Evolutionary conservation across 1,140 invertebrate species (phyloP), one percentile per base, ranked within the genome.

Genomic region (Physella acuta): DNA sequence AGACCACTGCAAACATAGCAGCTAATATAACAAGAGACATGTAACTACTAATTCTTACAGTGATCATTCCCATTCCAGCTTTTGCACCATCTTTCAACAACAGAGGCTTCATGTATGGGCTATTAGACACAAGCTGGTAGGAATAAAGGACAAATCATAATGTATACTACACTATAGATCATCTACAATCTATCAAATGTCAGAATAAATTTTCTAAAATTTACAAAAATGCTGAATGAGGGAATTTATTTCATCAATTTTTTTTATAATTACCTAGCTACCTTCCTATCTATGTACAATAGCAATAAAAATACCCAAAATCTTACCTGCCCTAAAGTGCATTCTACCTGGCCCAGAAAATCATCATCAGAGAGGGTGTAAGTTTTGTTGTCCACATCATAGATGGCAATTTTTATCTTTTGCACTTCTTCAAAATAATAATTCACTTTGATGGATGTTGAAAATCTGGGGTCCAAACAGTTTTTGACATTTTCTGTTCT

Each of bases 401-500:
- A 89, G 0, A 89, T 76, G 72, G 85, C 84, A 79, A 89, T 85
- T 70, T 81, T 81, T 11, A 86, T 68, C 56, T 83, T 83, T 71
- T 88, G 88, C 56, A 88, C 87, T 76, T 88, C 85, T 75, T 88
- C 87, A 77, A 88, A 87, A 70, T 82, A 84, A 71, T 87, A 88
- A 53, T 84, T 84, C 20, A 87, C 72, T 16, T 74, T 70, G 64
- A 89, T 85, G 76, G 88, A 86, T 16, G 85, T 86, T 20, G 85
- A 81, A 85, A 89, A 90, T 75, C 89, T 86, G 33, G 89, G 89
- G 79, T 89, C 86, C 61, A 89, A 81, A 52, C 79, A 85, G 78
- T 90, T 89, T 61, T 85, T 78, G 49, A 90, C 86, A 55, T 85
- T 85, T 81, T 90, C 89, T 26, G 89, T 90, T 73, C 89, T 78